phyloP scores from a whole-genome alignment of 64 coral and sea anemone species.

The Stylophora pistillata region DNA sequence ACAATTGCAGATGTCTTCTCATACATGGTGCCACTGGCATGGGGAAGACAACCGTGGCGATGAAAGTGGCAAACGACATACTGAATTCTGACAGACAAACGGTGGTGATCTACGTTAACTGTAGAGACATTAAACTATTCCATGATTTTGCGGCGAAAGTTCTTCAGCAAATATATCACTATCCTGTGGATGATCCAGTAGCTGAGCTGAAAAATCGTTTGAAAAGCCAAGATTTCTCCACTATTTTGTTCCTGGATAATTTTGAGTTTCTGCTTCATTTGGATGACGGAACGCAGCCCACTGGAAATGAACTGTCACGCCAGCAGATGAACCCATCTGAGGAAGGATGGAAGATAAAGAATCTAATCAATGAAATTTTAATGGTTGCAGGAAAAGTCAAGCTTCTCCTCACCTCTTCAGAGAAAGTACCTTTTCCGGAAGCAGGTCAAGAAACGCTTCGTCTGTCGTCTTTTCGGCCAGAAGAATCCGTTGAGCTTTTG shows the following conservation, averaged over 20 bases:
- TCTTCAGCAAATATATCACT: not conserved
- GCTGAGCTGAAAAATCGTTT: not conserved
- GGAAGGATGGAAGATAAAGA: not conserved
- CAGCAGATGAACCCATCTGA: not conserved
- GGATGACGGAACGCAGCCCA: not conserved
- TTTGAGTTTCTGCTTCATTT: not conserved
- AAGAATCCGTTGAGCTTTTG: not conserved
- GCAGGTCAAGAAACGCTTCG: not conserved
- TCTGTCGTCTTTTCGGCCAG: not conserved
- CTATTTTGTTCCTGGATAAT: not conserved
- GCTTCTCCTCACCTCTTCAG: not conserved
- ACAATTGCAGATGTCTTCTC: not conserved
- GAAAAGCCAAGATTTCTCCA: not conserved
- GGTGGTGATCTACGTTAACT: not conserved
- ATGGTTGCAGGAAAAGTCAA: not conserved
- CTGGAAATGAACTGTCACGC: not conserved
- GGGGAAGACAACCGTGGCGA: not conserved
- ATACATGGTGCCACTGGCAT: not conserved
- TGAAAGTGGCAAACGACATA: constrained; percentile 5
- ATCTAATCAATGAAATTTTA: not conserved
- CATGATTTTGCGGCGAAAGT: not conserved
- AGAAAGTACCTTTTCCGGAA: not conserved
- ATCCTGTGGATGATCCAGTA: not conserved
- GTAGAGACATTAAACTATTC: not conserved
- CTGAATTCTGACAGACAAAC: not conserved